These are phyloP conservation scores for Cyprinodon diabolis DNA, from an alignment of 2,797 vertebrate genomes.

Conservation along the genomic window DNA sequence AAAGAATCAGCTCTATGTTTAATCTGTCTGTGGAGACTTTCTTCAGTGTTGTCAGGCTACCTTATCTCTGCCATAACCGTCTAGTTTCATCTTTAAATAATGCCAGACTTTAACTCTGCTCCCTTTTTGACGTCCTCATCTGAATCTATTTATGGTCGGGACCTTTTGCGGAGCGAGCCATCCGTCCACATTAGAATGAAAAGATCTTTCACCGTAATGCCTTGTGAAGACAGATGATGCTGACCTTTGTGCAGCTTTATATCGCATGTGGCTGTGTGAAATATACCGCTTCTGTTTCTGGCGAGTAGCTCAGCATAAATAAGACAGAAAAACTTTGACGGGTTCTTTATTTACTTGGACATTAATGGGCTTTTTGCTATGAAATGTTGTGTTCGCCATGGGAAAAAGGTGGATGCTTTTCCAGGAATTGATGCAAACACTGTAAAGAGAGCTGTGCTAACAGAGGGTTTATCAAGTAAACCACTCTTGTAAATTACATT, in stretches of 20 bases:
- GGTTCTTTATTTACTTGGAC: slow-evolving; percentile 55
- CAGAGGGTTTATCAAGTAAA: slow-evolving; percentile 46
- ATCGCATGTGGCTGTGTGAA: slow-evolving; percentile 26
- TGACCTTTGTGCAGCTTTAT: slow-evolving; percentile 68
- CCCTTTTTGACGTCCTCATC: slow-evolving; percentile 12
- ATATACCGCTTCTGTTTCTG: slow-evolving; percentile 44
- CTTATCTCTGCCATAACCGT: not conserved
- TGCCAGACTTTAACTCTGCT: slow-evolving; percentile 17
- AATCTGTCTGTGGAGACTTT: not conserved
- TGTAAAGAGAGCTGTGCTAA: slow-evolving; percentile 41
- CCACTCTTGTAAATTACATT: slow-evolving; percentile 60
- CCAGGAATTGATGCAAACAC: slow-evolving; percentile 45
- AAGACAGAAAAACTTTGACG: slow-evolving; percentile 53
- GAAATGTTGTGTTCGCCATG: slow-evolving; percentile 33
- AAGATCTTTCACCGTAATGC: slow-evolving; percentile 61
- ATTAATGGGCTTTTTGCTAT: slow-evolving; percentile 45
- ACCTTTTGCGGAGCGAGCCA: slow-evolving; percentile 56
- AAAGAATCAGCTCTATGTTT: not conserved
- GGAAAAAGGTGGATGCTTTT: slow-evolving; percentile 38
- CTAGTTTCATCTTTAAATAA: slow-evolving; percentile 8
- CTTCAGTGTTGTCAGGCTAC: not conserved
- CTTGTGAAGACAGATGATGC: slow-evolving; percentile 45
- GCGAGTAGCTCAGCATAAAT: slow-evolving; percentile 52
- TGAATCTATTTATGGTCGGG: slow-evolving; percentile 55
- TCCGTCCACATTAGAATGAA: slow-evolving; percentile 54